Evolutionary conservation across 2,888 invertebrate genomes (phyloP), one percentile per base, ranked within the genome.

Genomic region (Ypsolopha sequella): DNA sequence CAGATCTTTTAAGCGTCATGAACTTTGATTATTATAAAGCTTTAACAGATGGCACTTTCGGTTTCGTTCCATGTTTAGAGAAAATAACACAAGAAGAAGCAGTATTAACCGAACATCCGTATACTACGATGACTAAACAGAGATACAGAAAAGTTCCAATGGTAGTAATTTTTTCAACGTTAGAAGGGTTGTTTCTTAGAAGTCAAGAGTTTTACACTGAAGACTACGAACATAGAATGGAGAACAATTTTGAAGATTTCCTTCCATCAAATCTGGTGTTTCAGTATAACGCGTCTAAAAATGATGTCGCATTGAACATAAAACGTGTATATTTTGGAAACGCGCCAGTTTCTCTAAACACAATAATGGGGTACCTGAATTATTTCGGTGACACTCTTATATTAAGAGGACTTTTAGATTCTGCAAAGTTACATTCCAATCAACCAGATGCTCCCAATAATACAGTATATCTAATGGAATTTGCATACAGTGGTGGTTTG

Each of bases 41-140:
- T 48, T 51, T 64, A 4, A 63, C 58, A 8, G 65, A 66, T 50
- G 67, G 68, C 0, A 62, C 60, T 1, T 61, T 65, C 50, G 72
- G 68, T 0, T 70, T 70, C 11, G 65, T 59, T 0, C 70, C 70
- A 1, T 70, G 72, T 48, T 47, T 69, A 1, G 69, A 72, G 39
- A 61, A 51, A 24, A 24, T 4, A 24, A 24, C 24, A 24, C 2
- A 2, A 1, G 51, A 48, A 3, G 53, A 58, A n/a, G 51, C 62
- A 0, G 59, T 69, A 36, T 52, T 69, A 8, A 56, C 55, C 7
- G 54, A 57, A 36, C 35, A 59, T 4, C 65, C 68, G 4, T 39
- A 52, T 3, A 51, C 61, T 4, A 55, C 61, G 13, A 48, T 68
- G 6, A 58, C 48, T 11, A 54, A 54, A 24, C 57, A 56, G 4